These are phyloP conservation scores for Myiotriccus ornatus DNA, from an alignment of 2,797 vertebrate genomes.

Conservation along the genomic window DNA sequence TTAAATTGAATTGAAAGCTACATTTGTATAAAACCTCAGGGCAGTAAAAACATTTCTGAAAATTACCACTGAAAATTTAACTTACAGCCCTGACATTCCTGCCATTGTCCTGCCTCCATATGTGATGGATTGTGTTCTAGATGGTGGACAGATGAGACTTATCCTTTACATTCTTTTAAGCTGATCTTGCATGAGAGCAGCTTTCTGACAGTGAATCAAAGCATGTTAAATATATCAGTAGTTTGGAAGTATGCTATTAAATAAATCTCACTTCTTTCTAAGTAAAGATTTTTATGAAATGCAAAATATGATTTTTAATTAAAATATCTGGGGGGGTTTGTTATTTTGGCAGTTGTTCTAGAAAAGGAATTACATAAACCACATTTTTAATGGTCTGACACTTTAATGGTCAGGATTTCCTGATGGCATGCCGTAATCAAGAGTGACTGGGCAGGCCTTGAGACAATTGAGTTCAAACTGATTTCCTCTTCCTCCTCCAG, in stretches of 20 bases:
- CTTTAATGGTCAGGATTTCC: slow-evolving; percentile 60
- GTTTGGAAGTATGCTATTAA: background rate
- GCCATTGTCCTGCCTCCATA: background rate
- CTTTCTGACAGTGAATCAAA: background rate
- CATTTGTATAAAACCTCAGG: background rate
- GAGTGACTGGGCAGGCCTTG: slow-evolving; percentile 33
- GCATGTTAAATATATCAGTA: background rate
- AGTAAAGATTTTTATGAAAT: background rate
- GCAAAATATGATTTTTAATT: background rate
- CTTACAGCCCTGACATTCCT: background rate
- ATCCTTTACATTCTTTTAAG: background rate
- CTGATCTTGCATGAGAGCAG: background rate
- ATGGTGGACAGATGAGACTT: background rate
- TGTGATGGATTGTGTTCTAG: background rate
- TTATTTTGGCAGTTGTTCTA: background rate
- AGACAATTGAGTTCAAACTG: slow-evolving; percentile 43
- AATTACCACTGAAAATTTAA: background rate
- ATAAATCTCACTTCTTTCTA: background rate
- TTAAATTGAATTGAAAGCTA: background rate
- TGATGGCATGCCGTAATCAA: slow-evolving; percentile 22
- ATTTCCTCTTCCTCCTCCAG: slow-evolving; percentile 21
- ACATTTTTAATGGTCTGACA: slow-evolving; percentile 41
- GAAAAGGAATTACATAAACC: slow-evolving; percentile 29
- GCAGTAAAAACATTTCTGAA: background rate
- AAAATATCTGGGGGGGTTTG: background rate